Evolutionary conservation across 1,140 invertebrate genomes (phyloP), one percentile per base, ranked within the genome.

Genomic region (Pollicipes pollicipes): DNA sequence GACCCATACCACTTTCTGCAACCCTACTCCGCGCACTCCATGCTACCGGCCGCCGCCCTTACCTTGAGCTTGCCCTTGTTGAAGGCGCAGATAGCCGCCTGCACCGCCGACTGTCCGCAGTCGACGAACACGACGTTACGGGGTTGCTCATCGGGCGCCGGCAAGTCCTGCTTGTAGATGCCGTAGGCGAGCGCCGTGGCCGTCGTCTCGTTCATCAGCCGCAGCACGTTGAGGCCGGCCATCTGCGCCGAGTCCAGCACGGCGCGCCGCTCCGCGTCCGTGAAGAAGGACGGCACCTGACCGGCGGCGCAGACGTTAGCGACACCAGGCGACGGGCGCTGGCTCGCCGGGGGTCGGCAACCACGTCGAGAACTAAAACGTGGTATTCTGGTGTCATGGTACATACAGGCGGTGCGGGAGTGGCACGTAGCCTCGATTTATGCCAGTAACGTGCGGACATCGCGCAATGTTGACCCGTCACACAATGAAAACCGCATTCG

Each of bases 131-230:
- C 86, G 32, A 97, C 89, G 81, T 93, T 90, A 72, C 89, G 83
- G 0, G 94, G 88, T 74, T 91, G 88, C 73, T 94, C 90, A 75
- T 94, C 91, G 3, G 86, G 82, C 67, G 84, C 84, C 30, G 95
- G 95, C 70, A 97, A 82, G 81, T 97, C 95, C 78, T 95, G 90
- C 80, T 97, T 97, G 78, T 98, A 98, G 78, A 98, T 96, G 72
- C 95, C 96, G 82, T 99, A 98, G 30, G 89, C 87, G 30, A 99
- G 82, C 30, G 94, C 93, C 70, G 93, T 94, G 8, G 97, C 95
- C 26, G 95, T 94, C 27, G 95, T 94, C 82, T 99, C 97, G 80
- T 98, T 98, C 83, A 99, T 89, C 35, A 99, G 81, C 72, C 93
- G 87, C 37, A 99, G 80, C 29, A 96, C 93, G 83, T 99, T 98